These are phyloP conservation scores for Lampris megalopsis DNA, from an alignment of 2,113 vertebrate genomes.

Conservation along the genomic window DNA sequence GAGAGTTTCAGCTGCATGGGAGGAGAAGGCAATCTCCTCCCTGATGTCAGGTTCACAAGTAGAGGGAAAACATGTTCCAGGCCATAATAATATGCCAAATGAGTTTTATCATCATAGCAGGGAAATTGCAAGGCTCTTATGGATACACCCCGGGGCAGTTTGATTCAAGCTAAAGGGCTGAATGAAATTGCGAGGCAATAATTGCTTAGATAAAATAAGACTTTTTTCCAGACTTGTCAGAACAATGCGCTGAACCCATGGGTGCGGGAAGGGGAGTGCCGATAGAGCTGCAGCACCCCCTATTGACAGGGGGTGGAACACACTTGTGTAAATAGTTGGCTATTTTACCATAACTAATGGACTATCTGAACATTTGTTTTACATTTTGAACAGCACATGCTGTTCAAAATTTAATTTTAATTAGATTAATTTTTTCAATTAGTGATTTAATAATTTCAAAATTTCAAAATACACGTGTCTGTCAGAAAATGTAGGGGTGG, in stretches of 20 bases:
- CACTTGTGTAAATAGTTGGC: too few relatives aligned
- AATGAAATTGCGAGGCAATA: slow-evolving; percentile 60
- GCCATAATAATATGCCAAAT: slow-evolving; percentile 7
- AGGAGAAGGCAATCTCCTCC: slow-evolving; percentile 52
- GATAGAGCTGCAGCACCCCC: too few relatives aligned
- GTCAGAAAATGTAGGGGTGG: too few relatives aligned
- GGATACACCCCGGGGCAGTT: slow-evolving; percentile 36
- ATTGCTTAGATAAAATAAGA: slow-evolving; percentile 74
- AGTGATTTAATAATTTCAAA: too few relatives aligned
- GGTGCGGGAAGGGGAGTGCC: too few relatives aligned
- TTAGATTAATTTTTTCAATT: too few relatives aligned
- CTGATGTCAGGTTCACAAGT: slow-evolving; percentile 40
- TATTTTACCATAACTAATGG: too few relatives aligned
- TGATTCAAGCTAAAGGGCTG: slow-evolving; percentile 32
- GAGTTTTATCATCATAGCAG: slow-evolving; percentile 14
- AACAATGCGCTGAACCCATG: slow-evolving; percentile 13
- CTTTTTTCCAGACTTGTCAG: slow-evolving; percentile 55
- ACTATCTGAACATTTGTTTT: too few relatives aligned
- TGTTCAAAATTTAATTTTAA: too few relatives aligned
- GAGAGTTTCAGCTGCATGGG: slow-evolving; percentile 47
- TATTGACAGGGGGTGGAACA: too few relatives aligned
- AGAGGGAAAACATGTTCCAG: slow-evolving; percentile 22
- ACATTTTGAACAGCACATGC: too few relatives aligned
- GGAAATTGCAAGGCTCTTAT: slow-evolving; percentile 37
- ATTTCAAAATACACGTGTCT: too few relatives aligned